Evolutionary conservation across 1,140 invertebrate genomes (phyloP).

Genomic region (Ips nitidus): DNA sequence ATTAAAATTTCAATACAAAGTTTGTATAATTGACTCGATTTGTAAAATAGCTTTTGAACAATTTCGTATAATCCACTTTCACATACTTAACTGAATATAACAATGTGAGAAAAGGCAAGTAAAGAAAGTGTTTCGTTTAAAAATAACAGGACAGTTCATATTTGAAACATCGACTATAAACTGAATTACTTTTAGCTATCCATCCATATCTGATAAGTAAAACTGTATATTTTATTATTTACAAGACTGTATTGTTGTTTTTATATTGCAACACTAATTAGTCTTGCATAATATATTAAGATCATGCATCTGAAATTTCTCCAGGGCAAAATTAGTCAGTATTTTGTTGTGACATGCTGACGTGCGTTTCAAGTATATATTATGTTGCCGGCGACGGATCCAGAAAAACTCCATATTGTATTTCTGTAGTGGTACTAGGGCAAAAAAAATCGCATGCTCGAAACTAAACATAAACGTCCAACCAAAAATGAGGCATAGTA

Average conservation of each 20-base stretch:
- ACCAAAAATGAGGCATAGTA: slow-evolving; percentile 1
- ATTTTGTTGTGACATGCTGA: slow-evolving; percentile 47
- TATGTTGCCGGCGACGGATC: slow-evolving; percentile 15
- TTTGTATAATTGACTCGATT: background rate
- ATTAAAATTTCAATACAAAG: no score
- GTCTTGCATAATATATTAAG: background rate
- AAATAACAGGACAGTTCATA: no score
- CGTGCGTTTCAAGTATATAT: slow-evolving; percentile 39
- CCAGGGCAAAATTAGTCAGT: slow-evolving; percentile 23
- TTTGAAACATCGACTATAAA: no score
- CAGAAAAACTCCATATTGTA: slow-evolving; percentile 27
- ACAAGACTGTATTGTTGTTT: background rate
- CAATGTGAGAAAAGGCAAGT: background rate
- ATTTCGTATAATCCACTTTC: background rate
- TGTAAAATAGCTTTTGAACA: background rate
- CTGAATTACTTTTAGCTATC: no score
- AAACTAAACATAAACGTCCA: slow-evolving; percentile 9
- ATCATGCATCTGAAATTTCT: background rate
- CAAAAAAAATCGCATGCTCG: slow-evolving; percentile 27
- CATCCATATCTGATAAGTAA: background rate
- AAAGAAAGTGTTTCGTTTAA: background rate
- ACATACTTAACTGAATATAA: background rate
- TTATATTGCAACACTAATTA: no score
- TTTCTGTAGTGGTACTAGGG: no score
- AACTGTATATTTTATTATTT: slow-evolving; percentile 3